phyloP scores from a whole-genome alignment of 2,888 invertebrate genomes.

The Orthonevra nobilis region DNA sequence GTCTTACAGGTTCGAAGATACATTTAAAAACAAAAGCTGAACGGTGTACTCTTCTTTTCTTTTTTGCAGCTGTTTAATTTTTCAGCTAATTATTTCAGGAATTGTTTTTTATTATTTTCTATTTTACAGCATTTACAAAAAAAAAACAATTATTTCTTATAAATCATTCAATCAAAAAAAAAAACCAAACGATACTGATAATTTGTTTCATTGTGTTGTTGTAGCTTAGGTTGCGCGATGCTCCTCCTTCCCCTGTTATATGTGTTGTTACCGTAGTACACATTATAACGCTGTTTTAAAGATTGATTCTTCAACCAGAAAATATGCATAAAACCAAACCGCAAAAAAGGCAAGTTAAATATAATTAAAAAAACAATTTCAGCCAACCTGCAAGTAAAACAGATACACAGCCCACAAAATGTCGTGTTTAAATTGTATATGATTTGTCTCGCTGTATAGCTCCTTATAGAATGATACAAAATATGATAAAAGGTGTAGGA shows the following conservation, averaged over 20 bases:
- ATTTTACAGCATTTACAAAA: slow-evolving; percentile 64
- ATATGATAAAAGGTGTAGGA: slow-evolving; percentile 32
- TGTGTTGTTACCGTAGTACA: slow-evolving; percentile 69
- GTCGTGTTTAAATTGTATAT: slow-evolving; percentile 19
- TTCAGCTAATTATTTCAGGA: slow-evolving; percentile 69
- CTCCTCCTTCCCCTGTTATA: slow-evolving; percentile 71
- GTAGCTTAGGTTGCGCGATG: slow-evolving; percentile 82
- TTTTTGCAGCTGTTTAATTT: slow-evolving; percentile 68
- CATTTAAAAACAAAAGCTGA: slow-evolving; percentile 24
- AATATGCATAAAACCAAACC: slow-evolving; percentile 70
- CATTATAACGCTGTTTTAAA: slow-evolving; percentile 70
- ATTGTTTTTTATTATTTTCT: slow-evolving; percentile 70
- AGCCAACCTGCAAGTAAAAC: slow-evolving; percentile 61
- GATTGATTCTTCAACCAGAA: slow-evolving; percentile 70
- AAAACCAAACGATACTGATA: slow-evolving; percentile 66
- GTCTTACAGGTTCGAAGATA: slow-evolving; percentile 62
- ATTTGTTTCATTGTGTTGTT: slow-evolving; percentile 79
- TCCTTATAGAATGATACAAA: slow-evolving; percentile 18
- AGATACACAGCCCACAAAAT: slow-evolving; percentile 44
- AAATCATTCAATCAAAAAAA: slow-evolving; percentile 42
- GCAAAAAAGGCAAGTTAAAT: slow-evolving; percentile 69
- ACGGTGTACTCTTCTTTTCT: slow-evolving; percentile 59
- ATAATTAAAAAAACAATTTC: slow-evolving; percentile 65
- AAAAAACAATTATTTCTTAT: slow-evolving; percentile 40
- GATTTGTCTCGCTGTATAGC: slow-evolving; percentile 27